These are phyloP conservation scores for Dryas iulia DNA, from an alignment of 1,140 invertebrate genomes.

Conservation along the genomic window DNA sequence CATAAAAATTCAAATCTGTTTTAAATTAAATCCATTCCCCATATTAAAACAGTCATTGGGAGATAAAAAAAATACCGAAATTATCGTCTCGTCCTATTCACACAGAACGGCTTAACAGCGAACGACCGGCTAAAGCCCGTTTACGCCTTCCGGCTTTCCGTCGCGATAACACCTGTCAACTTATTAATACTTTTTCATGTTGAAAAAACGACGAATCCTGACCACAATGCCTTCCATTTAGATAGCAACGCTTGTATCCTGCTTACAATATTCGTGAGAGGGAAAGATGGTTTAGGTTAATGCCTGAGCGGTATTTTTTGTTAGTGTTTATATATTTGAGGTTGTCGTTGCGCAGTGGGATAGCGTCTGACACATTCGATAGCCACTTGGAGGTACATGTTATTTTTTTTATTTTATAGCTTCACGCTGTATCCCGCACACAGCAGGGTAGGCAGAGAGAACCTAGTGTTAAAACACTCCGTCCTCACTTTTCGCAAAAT, in stretches of 20 bases:
- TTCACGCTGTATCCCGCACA: too few species aligned
- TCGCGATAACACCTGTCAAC: neutral
- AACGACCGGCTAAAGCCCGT: conserved; percentile 7
- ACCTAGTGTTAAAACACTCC: too few species aligned
- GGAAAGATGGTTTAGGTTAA: neutral
- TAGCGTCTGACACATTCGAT: too few species aligned
- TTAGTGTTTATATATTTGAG: too few species aligned
- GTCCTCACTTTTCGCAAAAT: too few species aligned
- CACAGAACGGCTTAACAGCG: conserved; percentile 4
- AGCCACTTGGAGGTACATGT: too few species aligned
- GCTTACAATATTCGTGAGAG: neutral
- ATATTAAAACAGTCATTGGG: neutral
- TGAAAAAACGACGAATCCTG: conserved; percentile 4
- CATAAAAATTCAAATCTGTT: neutral
- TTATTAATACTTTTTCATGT: conserved; percentile 11
- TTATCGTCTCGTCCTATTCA: conserved; percentile 1
- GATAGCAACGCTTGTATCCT: conserved; percentile 8
- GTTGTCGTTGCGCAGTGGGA: too few species aligned
- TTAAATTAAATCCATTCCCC: neutral
- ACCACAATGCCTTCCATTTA: conserved; percentile 8
- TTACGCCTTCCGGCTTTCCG: conserved; percentile 4
- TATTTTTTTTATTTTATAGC: too few species aligned
- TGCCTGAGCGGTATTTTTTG: too few species aligned
- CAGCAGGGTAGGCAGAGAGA: too few species aligned
- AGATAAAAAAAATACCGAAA: conserved; percentile 7